Evolutionary conservation across 2,113 vertebrate species (phyloP), one percentile per base, ranked within the genome.

Genomic region (Crotalus helleri): DNA sequence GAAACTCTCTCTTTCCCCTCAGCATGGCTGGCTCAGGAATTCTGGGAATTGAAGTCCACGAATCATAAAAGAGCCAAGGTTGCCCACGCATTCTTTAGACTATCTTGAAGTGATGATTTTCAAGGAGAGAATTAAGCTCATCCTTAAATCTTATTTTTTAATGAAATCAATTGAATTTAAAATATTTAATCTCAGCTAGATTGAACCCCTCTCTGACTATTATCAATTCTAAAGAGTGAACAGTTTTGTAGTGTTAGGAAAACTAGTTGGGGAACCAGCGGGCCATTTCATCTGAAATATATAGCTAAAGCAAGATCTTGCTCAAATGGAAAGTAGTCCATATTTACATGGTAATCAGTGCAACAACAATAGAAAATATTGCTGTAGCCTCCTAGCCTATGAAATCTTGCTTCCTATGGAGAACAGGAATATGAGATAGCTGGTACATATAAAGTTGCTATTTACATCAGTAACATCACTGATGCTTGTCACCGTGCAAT

Each of bases 401-500:
- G 33, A 81, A 44, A 44, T 44, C 74, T 81, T 44, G 74, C 69
- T 81, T 81, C 17, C 33, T 44, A 44, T 44, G 17, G 33, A 44
- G 33, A 81, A 81, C 7, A 81, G 74, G 90, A 88, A 26, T 44
- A 57, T 88, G 9, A 17, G 89, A 90, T 51, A 95, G 88, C 2
- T 95, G 61, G 94, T 91, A 87, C 4, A 24, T 3, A 86, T 0
- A 85, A 0, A 24, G 89, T 1, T 91, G 19, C 24, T 93, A 33
- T 53, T 51, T 89, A 93, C 26, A 94, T 93, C 88, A 94, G 89
- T 94, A 89, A 93, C 39, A 94, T 94, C 88, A 94, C 89, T 87
- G 91, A 95, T 93, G 96, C 93, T 86, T 88, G 91, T 85, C 61
- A 92, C 12, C 90, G 88, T 93, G 44, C 96, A 96, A 96, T 90